Evolutionary conservation across 2,888 invertebrate genomes (phyloP).

Genomic region (Halictus quadricinctus): DNA sequence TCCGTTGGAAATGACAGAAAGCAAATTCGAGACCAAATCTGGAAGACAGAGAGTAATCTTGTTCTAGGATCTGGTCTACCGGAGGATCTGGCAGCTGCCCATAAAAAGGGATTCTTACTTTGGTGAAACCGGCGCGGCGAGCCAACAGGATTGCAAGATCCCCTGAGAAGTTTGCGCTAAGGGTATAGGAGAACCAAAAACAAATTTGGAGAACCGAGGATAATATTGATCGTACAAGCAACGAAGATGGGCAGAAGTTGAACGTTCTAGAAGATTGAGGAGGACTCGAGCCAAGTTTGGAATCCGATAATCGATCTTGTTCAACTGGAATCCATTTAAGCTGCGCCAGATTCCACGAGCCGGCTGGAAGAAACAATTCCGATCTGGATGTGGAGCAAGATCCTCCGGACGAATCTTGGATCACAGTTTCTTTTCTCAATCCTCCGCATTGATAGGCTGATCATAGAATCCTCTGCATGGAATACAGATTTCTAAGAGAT

Average conservation of each 20-base stretch:
- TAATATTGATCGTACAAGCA: background rate
- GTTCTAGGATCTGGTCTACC: background rate
- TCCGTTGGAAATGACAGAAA: background rate
- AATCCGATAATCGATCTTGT: slow-evolving; percentile 9
- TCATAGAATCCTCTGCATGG: background rate
- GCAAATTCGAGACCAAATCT: slow-evolving; percentile 10
- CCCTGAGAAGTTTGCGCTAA: background rate
- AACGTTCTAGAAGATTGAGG: background rate
- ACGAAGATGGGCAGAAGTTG: background rate
- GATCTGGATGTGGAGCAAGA: background rate
- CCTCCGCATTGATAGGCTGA: background rate
- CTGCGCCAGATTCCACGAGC: slow-evolving; percentile 3
- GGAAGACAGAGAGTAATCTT: slow-evolving; percentile 10
- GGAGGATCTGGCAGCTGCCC: background rate
- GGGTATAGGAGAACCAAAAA: background rate
- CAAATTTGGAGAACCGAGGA: background rate
- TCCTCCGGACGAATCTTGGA: background rate
- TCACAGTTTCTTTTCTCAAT: background rate
- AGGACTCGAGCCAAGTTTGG: background rate
- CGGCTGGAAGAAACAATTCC: background rate
- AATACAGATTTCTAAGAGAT: background rate
- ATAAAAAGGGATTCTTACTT: slow-evolving; percentile 2
- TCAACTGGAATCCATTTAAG: background rate
- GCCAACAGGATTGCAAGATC: background rate
- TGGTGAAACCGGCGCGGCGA: background rate